phyloP scores from a whole-genome alignment of 1,140 invertebrate genomes.

The Drosophila grimshawi region DNA sequence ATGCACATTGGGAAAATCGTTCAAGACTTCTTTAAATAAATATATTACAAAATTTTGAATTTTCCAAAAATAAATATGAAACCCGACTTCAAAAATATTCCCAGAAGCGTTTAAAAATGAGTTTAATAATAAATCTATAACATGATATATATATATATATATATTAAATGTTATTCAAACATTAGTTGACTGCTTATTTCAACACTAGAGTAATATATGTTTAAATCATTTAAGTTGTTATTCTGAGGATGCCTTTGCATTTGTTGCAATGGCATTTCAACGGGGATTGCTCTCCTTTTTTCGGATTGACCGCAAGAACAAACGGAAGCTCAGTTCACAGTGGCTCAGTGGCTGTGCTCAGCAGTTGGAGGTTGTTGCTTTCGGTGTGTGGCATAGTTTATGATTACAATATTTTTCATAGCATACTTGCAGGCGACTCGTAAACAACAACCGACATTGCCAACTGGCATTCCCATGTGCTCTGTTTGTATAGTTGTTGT shows the following conservation, averaged over 20 bases:
- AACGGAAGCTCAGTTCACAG: constrained; percentile 14
- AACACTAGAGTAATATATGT: too few relatives aligned
- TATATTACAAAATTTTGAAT: too few relatives aligned
- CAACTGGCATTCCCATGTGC: constrained; percentile 23
- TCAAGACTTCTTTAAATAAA: too few relatives aligned
- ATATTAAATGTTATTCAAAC: too few relatives aligned
- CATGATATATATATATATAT: too few relatives aligned
- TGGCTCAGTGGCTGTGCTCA: background rate
- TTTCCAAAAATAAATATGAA: too few relatives aligned
- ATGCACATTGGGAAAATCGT: too few relatives aligned
- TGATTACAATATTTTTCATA: constrained; percentile 71
- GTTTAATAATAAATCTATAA: too few relatives aligned
- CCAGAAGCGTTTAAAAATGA: too few relatives aligned
- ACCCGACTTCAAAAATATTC: too few relatives aligned
- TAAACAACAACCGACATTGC: constrained; percentile 32
- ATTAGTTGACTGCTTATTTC: too few relatives aligned
- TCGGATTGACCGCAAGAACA: constrained; percentile 20
- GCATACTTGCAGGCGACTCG: constrained; percentile 53
- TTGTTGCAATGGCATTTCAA: constrained; percentile 7
- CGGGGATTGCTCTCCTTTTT: constrained; percentile 4
- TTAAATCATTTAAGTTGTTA: too few relatives aligned
- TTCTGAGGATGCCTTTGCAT: background rate
- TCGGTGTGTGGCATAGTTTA: constrained; percentile 50
- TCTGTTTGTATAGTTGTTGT: constrained; percentile 1
- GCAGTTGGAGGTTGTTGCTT: background rate